Base-by-base conservation (phyloP, 1,140 invertebrate genomes). In the Augochlora pura region DNA sequence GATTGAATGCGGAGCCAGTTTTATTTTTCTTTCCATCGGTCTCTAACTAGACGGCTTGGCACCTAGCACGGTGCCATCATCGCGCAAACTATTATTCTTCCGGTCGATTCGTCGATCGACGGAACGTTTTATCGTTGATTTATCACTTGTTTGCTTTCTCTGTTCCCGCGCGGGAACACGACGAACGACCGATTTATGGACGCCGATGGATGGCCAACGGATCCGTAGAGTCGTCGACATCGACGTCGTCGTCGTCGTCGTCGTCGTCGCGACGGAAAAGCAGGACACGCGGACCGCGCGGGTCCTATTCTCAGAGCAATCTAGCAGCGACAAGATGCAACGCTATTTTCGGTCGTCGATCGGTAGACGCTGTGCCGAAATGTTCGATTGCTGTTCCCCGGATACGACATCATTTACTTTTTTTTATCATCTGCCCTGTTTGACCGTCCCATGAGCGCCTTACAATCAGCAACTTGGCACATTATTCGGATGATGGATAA, bases 71-170 rank as follows among this genome's bases (percentile, higher is more conserved):
- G 52, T 69, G 77, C 76, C 83, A 70, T 80, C 81, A 80, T 81
- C 82, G 65, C 62, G 38, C 75, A n/a, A 78, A 78, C 64, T 85
- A 85, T 85, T 85, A 85, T 85, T 85, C 83, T 85, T 85, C 74
- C 84, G 84, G 82, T 62, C 78, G 69, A 81, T 75, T 84, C 82
- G 67, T 85, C 82, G 72, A 85, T 85, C 84, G 78, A 27, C 66
- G 57, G 54, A 74, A 39, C 83, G 80, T 85, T 85, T 85, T 81
- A 85, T 84, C 79, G 72, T 57, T 77, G 79, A 83, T 83, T 83
- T 83, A 83, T 83, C 63, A 75, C 66, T 63, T 80, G 73, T 85
- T 85, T 85, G 84, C 69, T 81, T 80, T 84, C 83, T 71, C 74
- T 77, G 79, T 76, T 80, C 62, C 54, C 69, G 71, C 57, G 82